Evolutionary conservation across 2,888 invertebrate species (phyloP).

Genomic region (Drosophila mettleri): DNA sequence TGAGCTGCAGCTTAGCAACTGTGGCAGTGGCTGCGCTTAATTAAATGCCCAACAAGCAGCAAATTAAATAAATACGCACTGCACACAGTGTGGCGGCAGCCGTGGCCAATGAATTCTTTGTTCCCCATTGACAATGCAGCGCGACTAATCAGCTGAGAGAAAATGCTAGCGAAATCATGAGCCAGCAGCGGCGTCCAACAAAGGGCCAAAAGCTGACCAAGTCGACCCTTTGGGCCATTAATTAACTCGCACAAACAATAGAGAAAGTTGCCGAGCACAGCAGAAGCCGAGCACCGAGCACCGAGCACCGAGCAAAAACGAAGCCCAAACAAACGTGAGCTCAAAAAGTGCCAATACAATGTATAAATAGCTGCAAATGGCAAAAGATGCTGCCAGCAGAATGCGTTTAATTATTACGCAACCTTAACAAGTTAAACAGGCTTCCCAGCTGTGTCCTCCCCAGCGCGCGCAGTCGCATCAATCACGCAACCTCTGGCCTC

Average conservation of each 20-base stretch:
- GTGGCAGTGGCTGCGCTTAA: slow-evolving; percentile 59
- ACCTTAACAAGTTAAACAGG: slow-evolving; percentile 12
- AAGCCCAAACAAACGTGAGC: slow-evolving; percentile 34
- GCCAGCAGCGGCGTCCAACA: slow-evolving; percentile 36
- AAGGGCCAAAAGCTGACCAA: slow-evolving; percentile 14
- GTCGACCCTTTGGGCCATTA: slow-evolving; percentile 66
- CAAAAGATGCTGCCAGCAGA: slow-evolving; percentile 6
- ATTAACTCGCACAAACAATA: slow-evolving; percentile 65
- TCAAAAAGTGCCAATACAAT: slow-evolving; percentile 70
- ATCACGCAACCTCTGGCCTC: slow-evolving; percentile 28
- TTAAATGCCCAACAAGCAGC: slow-evolving; percentile 69
- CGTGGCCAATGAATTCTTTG: slow-evolving; percentile 43
- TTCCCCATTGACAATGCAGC: slow-evolving; percentile 69
- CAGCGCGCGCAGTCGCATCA: slow-evolving; percentile 11
- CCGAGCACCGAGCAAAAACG: slow-evolving; percentile 33
- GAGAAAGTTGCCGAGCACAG: slow-evolving; percentile 51
- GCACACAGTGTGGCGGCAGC: slow-evolving; percentile 1
- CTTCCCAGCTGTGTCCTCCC: background rate
- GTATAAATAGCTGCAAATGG: slow-evolving; percentile 37
- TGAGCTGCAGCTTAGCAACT: slow-evolving; percentile 60
- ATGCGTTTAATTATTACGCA: slow-evolving; percentile 42
- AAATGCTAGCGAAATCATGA: slow-evolving; percentile 52
- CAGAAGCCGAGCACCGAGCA: slow-evolving; percentile 24
- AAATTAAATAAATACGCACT: slow-evolving; percentile 64
- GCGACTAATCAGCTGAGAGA: slow-evolving; percentile 72